phyloP scores from a whole-genome alignment of 92 coral and sea anemone species.

The Epizoanthus scotinus region DNA sequence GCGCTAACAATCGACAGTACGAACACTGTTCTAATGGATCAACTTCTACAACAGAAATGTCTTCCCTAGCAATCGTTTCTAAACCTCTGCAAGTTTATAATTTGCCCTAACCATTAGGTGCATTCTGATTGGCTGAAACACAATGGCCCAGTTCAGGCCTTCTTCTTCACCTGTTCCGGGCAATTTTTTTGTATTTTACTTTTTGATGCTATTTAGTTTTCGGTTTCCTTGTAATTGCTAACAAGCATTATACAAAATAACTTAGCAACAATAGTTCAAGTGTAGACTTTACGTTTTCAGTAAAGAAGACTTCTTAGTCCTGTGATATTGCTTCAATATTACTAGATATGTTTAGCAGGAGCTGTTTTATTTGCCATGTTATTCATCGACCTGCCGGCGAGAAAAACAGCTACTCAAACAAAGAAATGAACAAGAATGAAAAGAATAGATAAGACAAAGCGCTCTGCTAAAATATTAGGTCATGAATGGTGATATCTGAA shows the following conservation, averaged over 20 bases:
- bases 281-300: background rate
- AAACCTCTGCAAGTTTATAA: background rate
- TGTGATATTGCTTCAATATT: background rate
- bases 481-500: too few species aligned
- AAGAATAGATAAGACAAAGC: background rate
- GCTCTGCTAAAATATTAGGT: background rate
- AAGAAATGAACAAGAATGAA: background rate
- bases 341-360: background rate
- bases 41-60: background rate
- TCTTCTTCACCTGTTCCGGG: conserved; percentile 11
- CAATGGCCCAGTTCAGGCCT: background rate
- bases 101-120: background rate
- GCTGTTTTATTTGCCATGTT: conserved; percentile 12
- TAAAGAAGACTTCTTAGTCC: background rate
- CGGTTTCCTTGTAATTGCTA: conserved; percentile 12
- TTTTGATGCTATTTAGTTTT: background rate
- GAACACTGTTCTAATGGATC: background rate
- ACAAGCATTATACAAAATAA: background rate
- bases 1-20: background rate
- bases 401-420: conserved; percentile 28
- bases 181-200: conserved; percentile 3
- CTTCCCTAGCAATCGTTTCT: background rate
- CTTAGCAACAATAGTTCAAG: background rate
- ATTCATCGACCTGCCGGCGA: conserved; percentile 4
- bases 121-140: conserved; percentile 8